Evolutionary conservation across 2,113 vertebrate genomes (phyloP), one percentile per base, ranked within the genome.

Genomic region (Rhinopomastus cyanomelas): DNA sequence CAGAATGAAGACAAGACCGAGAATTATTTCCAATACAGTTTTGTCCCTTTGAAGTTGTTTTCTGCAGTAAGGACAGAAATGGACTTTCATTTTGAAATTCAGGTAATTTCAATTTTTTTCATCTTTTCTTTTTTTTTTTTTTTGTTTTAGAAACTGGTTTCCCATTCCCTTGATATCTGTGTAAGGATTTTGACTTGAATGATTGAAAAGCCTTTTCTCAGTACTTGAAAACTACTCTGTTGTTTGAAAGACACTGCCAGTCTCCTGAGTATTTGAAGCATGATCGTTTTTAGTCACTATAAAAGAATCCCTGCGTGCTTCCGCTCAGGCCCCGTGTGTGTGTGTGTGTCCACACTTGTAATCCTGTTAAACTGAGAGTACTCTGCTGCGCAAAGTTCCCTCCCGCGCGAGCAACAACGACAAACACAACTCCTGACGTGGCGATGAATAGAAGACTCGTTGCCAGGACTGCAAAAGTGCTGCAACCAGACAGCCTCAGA

Each of bases 391-490:
- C 16, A 51, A 86, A 90, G 42, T 51, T 69, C 26, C n/a, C n/a
- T n/a, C n/a, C n/a, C n/a, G n/a, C n/a, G 16, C 9, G n/a, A 88
- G 75, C 4, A 39, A 23, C 9, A 72, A 17, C 39, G 49, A 32
- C 46, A 46, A 26, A 79, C 32, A 19, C 30, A 0, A 2, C 51
- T 16, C 34, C 22, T 42, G 44, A 53, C 88, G 86, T 4, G 22
- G 39, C 57, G 34, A 1, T 2, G 23, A 48, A 26, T 5, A 5
- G 48, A 42, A 67, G 14, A n/a, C 36, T 42, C 20, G 86, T 55
- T 60, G 29, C 12, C 27, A 53, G 32, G 87, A 20, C 6, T 2
- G 1, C 14, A 2, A 2, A 5, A 1, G 2, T 0, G 1, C 77
- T 89, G 37, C 16, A 27, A 8, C 67, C 36, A 4, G 32, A 2